Evolutionary conservation across 2,888 invertebrate genomes (phyloP).

Genomic region (Diarsia brunnea): DNA sequence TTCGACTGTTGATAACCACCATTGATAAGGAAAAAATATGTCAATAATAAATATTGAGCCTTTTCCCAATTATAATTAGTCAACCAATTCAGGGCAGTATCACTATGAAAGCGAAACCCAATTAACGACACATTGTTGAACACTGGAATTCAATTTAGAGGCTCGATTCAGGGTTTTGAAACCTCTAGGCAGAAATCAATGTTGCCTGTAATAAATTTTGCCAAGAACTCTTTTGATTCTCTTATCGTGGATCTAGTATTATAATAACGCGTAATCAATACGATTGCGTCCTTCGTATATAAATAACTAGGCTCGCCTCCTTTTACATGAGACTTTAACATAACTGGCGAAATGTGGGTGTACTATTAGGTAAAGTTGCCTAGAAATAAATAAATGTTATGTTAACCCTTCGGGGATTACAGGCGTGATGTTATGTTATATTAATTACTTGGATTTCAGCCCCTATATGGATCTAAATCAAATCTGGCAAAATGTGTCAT

Average conservation of each 20-base stretch:
- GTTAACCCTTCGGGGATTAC: too few species aligned
- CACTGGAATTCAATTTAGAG: not conserved
- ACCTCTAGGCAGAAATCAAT: slow-evolving; percentile 1
- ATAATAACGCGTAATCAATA: not conserved
- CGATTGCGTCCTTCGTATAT: not conserved
- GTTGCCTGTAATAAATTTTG: not conserved
- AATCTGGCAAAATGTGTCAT: too few species aligned
- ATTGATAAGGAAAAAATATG: slow-evolving; percentile 37
- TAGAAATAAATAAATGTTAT: too few species aligned
- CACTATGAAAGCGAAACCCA: slow-evolving; percentile 6
- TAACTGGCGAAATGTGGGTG: not conserved
- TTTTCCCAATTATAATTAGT: slow-evolving; percentile 24
- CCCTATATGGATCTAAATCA: too few species aligned
- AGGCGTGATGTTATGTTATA: too few species aligned
- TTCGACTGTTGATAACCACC: slow-evolving; percentile 14
- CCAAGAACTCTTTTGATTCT: slow-evolving; percentile 1
- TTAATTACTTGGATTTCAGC: too few species aligned
- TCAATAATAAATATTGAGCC: slow-evolving; percentile 26
- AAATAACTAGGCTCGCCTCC: not conserved
- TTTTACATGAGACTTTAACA: not conserved
- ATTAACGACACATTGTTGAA: slow-evolving; percentile 21
- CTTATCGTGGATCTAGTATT: not conserved
- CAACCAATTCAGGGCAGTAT: slow-evolving; percentile 24
- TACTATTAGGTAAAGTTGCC: too few species aligned
- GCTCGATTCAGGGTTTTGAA: not conserved